A percentile compares a stretch with the other conserved stretches of the same genome.
These are phyloP conservation scores for Andrena hattorfiana DNA, from an alignment of 2,888 invertebrate species.

Conservation along the genomic window DNA sequence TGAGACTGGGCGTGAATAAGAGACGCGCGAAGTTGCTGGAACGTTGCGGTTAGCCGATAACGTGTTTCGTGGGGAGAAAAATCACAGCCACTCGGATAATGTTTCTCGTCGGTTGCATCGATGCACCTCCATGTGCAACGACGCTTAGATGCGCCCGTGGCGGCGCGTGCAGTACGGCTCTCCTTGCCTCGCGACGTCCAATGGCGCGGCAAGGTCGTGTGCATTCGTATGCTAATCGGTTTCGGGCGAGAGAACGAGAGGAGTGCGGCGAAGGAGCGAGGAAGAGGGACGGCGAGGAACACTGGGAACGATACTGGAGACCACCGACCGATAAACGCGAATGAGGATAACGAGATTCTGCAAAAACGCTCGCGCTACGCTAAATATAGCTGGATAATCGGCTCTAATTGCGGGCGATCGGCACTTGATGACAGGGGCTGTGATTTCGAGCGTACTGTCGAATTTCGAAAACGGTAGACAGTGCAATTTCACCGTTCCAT, in stretches of 20 bases:
- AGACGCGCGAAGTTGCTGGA: no score
- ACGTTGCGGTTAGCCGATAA: no score
- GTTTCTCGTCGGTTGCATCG: not conserved
- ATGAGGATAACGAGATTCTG: conserved; percentile 61
- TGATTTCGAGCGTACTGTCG: not conserved
- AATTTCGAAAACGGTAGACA: conserved; percentile 9
- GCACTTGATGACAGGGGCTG: not conserved
- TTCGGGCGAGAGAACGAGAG: conserved; percentile 50
- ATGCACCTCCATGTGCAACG: conserved; percentile 30
- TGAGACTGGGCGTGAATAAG: no score
- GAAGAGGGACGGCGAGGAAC: conserved; percentile 56
- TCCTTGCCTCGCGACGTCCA: conserved; percentile 51
- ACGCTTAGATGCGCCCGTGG: conserved; percentile 26
- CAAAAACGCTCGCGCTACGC: conserved; percentile 57
- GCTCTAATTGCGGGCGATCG: conserved; percentile 35
- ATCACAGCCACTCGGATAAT: not conserved
- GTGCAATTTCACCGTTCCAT: no score
- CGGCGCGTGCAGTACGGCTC: conserved; percentile 47
- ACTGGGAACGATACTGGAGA: conserved; percentile 56
- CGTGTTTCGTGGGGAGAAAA: no score
- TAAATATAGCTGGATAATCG: conserved; percentile 47
- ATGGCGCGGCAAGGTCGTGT: conserved; percentile 76
- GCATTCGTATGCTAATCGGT: conserved; percentile 79
- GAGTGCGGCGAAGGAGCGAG: conserved; percentile 29
- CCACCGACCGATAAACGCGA: conserved; percentile 74